Base-by-base conservation (phyloP, 2,888 invertebrate species). In the Diogma glabrata region DNA sequence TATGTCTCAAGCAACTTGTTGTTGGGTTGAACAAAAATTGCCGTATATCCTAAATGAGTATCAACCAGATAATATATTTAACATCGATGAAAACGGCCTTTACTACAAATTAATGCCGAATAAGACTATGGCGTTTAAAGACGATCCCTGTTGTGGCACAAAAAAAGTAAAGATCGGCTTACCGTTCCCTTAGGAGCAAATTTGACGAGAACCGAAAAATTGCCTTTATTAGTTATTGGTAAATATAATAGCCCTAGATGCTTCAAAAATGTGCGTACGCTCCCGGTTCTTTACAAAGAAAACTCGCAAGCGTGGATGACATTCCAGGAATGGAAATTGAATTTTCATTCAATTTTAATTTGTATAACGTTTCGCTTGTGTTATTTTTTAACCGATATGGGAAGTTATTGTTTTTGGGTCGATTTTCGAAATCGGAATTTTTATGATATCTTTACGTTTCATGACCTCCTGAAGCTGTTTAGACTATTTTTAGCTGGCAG, bases 281-380 rank as follows among this genome's bases (percentile, higher is more conserved):
- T 2, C 17, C 36, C 36, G 17, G 36, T 36, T 17, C 36, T 36
- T 33, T 33, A 10, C 14, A 33, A 33, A 33, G 33, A 4, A 33
- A 33, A 7, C 14, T n/a, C n/a, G n/a, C 14, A 36, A 14, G 14
- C 36, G 36, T 36, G 36, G 36, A 36, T 36, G 36, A 8, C 36
- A 36, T 36, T 36, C 17, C 36, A 36, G 36, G 36, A 36, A 36
- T 36, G 36, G 16, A 17, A 36, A 36, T 36, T n/a, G n/a, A n/a
- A n/a, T n/a, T n/a, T n/a, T n/a, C n/a, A n/a, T n/a, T n/a, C n/a
- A n/a, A n/a, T n/a, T n/a, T n/a, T n/a, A n/a, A n/a, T n/a, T n/a
- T n/a, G n/a, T n/a, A n/a, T n/a, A n/a, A n/a, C n/a, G n/a, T n/a
- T n/a, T n/a, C n/a, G n/a, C n/a, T n/a, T n/a, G n/a, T n/a, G n/a